Evolutionary conservation across 2,888 invertebrate species (phyloP).

Genomic region (Furcula furcula): DNA sequence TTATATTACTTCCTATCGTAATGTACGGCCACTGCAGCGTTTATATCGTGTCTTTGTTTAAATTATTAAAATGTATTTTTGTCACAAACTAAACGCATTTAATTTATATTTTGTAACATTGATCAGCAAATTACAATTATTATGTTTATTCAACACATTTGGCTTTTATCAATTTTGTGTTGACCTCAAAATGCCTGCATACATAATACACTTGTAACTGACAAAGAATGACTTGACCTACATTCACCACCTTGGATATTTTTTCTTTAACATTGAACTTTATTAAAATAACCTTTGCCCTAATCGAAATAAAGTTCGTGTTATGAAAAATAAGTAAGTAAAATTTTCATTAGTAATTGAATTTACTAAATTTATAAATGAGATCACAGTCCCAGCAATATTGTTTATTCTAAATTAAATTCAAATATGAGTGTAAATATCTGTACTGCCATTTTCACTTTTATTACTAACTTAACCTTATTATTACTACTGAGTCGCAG

Average conservation of each 20-base stretch:
- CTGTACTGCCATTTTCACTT: too few species aligned
- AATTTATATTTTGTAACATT: not conserved
- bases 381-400: too few species aligned
- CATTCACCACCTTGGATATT: conserved; percentile 38
- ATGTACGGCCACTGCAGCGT: conserved; percentile 24
- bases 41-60: conserved; percentile 21
- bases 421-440: too few species aligned
- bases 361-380: too few species aligned
- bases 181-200: conserved; percentile 47
- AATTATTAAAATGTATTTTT: conserved; percentile 2
- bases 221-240: conserved; percentile 53
- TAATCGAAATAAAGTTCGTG: conserved; percentile 3
- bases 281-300: conserved; percentile 12
- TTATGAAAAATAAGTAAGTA: not conserved
- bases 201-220: conserved; percentile 35
- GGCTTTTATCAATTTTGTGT: conserved; percentile 23
- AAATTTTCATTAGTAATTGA: too few species aligned
- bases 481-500: too few species aligned
- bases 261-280: conserved; percentile 35
- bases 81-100: not conserved
- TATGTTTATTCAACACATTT: conserved; percentile 1
- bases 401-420: too few species aligned
- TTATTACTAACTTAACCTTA: too few species aligned
- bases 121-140: not conserved
- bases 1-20: conserved; percentile 64